A percentile compares a stretch with the other conserved stretches of the same genome.
These are phyloP conservation scores for Amblyopsis rosae DNA, from an alignment of 2,113 vertebrate genomes.

Conservation along the genomic window DNA sequence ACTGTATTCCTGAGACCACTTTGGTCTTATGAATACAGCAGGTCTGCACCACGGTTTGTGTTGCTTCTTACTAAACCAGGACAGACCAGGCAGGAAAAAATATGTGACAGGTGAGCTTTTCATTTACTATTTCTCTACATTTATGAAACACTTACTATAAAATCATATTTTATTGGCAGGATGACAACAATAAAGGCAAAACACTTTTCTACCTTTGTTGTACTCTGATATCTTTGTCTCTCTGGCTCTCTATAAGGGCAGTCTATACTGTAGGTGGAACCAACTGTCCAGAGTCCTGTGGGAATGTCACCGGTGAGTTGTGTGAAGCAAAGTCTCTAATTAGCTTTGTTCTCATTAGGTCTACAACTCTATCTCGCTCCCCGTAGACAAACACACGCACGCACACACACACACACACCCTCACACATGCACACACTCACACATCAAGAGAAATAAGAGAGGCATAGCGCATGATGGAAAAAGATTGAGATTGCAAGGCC, in stretches of 20 bases:
- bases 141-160: slow-evolving; percentile 9
- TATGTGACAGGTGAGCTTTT: neutral
- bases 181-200: slow-evolving; percentile 11
- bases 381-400: neutral
- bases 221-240: neutral
- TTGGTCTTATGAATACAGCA: too few species aligned
- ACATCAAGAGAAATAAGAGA: neutral
- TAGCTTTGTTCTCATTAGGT: slow-evolving; percentile 69
- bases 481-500: slow-evolving; percentile 22
- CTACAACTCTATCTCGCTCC: slow-evolving; percentile 45
- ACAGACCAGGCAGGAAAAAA: too few species aligned
- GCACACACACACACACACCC: slow-evolving; percentile 1
- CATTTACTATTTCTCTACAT: neutral
- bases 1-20: too few species aligned
- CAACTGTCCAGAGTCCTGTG: slow-evolving; percentile 42
- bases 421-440: slow-evolving; percentile 1
- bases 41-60: too few species aligned
- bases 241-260: slow-evolving; percentile 4
- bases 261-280: slow-evolving; percentile 37
- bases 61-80: too few species aligned
- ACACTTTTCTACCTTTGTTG: neutral
- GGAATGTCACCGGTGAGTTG: slow-evolving; percentile 39
- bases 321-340: slow-evolving; percentile 60
- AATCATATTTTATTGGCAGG: slow-evolving; percentile 17
- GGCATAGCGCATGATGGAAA: slow-evolving; percentile 11